Evolutionary conservation across 2,113 vertebrate genomes (phyloP).

Genomic region (Crotalus helleri): DNA sequence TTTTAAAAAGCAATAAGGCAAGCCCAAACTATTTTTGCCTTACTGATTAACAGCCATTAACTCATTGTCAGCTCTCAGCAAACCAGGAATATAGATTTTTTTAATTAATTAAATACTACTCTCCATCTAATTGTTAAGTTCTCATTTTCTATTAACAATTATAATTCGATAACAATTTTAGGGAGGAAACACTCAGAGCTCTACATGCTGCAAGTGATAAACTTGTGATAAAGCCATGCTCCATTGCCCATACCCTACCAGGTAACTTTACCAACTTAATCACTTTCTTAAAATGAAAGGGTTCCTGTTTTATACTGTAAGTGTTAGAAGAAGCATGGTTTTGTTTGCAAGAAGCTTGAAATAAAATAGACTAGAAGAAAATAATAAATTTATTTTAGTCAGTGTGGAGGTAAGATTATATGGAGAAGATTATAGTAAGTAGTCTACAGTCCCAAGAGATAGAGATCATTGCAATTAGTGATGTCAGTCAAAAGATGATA

Average conservation of each 20-base stretch:
- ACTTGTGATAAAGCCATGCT: background rate
- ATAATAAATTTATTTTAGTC: background rate
- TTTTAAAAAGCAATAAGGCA: background rate
- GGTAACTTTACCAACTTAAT: background rate
- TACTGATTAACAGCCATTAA: background rate
- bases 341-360: background rate
- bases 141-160: background rate
- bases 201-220: background rate
- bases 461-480: conserved; percentile 11
- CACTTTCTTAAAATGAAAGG: background rate
- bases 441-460: background rate
- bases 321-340: background rate
- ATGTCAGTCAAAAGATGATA: conserved; percentile 22
- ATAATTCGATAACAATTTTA: background rate
- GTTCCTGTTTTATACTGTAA: background rate
- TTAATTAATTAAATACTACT: background rate
- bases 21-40: background rate
- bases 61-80: background rate
- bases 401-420: background rate
- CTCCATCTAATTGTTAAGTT: background rate
- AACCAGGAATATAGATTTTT: background rate
- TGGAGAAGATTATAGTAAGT: background rate
- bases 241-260: background rate
- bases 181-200: background rate
- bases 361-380: background rate